Conservation (phyloP, 2,888 invertebrate species). For the Sinelater perroti region DNA sequence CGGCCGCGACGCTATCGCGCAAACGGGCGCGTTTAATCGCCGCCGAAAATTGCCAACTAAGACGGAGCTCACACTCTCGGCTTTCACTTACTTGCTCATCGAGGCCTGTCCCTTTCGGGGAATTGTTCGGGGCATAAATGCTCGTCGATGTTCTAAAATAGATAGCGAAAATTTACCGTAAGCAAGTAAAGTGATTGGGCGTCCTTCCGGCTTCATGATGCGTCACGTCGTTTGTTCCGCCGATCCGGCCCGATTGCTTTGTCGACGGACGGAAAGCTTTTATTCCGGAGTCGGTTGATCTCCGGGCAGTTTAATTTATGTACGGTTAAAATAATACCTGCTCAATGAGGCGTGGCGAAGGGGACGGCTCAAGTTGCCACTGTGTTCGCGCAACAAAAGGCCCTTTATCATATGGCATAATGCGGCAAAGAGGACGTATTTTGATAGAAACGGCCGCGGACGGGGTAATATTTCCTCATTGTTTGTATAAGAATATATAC, state of each 20-base stretch:
- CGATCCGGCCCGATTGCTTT: constrained; percentile 50
- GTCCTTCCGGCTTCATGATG: constrained; percentile 56
- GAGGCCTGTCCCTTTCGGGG: constrained; percentile 5
- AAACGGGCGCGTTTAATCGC: too few species aligned
- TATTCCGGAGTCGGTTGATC: constrained; percentile 46
- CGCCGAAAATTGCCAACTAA: neutral
- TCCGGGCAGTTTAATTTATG: constrained; percentile 44
- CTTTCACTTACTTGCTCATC: neutral
- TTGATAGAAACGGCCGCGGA: constrained; percentile 36
- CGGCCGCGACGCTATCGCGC: constrained; percentile 11
- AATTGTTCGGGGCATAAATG: constrained; percentile 21
- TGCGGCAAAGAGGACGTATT: constrained; percentile 34
- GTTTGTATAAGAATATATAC: constrained; percentile 40
- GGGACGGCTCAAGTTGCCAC: constrained; percentile 37
- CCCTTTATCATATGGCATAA: constrained; percentile 31
- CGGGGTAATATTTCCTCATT: constrained; percentile 41
- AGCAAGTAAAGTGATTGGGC: constrained; percentile 52
- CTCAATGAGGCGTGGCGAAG: constrained; percentile 45
- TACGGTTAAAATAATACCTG: constrained; percentile 45
- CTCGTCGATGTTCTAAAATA: constrained; percentile 24
- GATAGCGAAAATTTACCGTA: constrained; percentile 44
- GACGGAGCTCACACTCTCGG: neutral
- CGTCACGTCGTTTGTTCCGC: constrained; percentile 57
- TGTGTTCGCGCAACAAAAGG: constrained; percentile 32
- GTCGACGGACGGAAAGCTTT: constrained; percentile 48